Conservation (phyloP, 2,113 vertebrate species). For the Cynopterus brachyotis region DNA sequence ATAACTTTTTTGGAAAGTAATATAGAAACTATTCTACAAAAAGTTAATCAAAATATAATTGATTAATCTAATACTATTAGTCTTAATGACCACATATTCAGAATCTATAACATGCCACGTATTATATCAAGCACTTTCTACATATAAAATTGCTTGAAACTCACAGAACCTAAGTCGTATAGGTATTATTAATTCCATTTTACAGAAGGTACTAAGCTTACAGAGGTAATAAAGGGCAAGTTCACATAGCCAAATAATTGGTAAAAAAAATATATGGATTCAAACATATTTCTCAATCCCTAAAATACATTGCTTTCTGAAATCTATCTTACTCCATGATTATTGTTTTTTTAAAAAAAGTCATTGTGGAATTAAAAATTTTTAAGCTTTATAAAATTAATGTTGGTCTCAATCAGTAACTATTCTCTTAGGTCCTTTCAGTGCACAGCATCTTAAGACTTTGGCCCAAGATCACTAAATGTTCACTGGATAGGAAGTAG, state of each 20-base stretch:
- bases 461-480: background rate
- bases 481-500: background rate
- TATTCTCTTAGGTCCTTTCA: background rate
- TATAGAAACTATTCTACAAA: background rate
- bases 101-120: background rate
- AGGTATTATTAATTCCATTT: background rate
- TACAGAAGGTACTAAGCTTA: background rate
- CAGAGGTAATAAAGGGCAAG: background rate
- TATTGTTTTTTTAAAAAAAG: background rate
- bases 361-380: background rate
- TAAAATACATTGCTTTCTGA: background rate
- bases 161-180: background rate
- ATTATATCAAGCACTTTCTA: background rate
- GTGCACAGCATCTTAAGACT: background rate
- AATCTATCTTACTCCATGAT: background rate
- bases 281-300: background rate
- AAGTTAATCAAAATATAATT: constrained; percentile 34
- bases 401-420: background rate
- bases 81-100: background rate
- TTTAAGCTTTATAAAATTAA: background rate
- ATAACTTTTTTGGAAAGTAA: background rate
- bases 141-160: background rate
- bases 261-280: background rate
- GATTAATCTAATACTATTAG: background rate
- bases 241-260: background rate